These are phyloP conservation scores for Jacana jacana DNA, from an alignment of 2,113 vertebrate species.

Conservation along the genomic window DNA sequence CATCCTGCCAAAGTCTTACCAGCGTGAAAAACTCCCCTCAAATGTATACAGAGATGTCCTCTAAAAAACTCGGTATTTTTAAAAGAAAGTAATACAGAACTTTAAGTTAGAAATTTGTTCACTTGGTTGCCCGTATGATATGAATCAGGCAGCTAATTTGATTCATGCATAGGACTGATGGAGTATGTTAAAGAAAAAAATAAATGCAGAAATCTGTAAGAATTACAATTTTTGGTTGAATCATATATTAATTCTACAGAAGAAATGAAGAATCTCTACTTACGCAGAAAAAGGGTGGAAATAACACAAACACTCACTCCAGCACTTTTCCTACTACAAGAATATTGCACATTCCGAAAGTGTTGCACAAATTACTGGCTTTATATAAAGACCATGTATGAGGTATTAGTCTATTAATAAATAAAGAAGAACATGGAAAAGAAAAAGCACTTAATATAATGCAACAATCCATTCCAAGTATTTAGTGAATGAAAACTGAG, in stretches of 20 bases:
- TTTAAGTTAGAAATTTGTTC: conserved; percentile 55
- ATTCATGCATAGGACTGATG: conserved; percentile 60
- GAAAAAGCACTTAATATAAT: conserved; percentile 52
- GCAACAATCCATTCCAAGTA: conserved; percentile 45
- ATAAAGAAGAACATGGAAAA: conserved; percentile 59
- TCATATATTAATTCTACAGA: conserved; percentile 40
- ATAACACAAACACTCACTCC: neutral
- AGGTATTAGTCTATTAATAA: conserved; percentile 81
- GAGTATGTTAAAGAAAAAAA: conserved; percentile 53
- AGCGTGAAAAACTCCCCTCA: neutral
- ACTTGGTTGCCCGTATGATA: neutral
- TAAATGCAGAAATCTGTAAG: conserved; percentile 14
- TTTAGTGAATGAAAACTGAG: conserved; percentile 41
- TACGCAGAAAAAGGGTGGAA: conserved; percentile 50
- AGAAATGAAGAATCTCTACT: conserved; percentile 61
- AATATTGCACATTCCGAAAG: conserved; percentile 79
- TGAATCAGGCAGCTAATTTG: neutral
- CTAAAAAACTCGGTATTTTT: neutral
- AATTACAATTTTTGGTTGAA: conserved; percentile 1
- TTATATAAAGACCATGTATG: conserved; percentile 73
- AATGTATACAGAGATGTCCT: neutral
- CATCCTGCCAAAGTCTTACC: neutral
- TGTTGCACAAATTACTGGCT: conserved; percentile 74
- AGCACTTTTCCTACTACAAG: conserved; percentile 63
- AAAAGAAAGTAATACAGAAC: conserved; percentile 9